Base-by-base conservation (phyloP, 1,140 invertebrate genomes). In the Hylaeus volcanicus region DNA sequence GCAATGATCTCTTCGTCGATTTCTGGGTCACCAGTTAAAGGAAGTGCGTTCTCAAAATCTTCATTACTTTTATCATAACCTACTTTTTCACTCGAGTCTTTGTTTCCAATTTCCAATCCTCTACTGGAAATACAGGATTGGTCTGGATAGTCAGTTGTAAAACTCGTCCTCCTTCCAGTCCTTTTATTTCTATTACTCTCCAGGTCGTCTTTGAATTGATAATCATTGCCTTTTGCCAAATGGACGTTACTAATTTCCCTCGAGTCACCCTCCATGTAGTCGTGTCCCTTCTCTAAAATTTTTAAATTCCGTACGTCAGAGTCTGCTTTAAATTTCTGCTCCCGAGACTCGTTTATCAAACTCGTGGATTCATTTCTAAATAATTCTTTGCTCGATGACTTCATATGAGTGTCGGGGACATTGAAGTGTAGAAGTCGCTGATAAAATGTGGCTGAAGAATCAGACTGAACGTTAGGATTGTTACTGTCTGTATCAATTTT, bases 1-100 rank as follows among this genome's bases (percentile, higher is more conserved):
- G 91, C 90, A 79, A 92, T 90, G 56, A 94, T 94, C 89, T 94
- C 93, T 65, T 93, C 92, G 73, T 94, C 93, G 26, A 94, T 91
- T 76, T 94, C 93, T 26, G 86, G 82, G 87, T 93, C 93, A 5
- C 93, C 93, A 15, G 93, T 94, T 6, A 94, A 70, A 66, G 93
- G 89, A 41, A 94, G 86, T 4, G 88, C 88, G 72, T 89, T 87
- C 15, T 89, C 80, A 83, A 90, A 90, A 63, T 88, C 70, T 3
- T 69, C 61, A 55, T 82, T 15, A 4, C 8, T 26, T 8, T 55
- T 39, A 5, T 43, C 11, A 9, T 5, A 48, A 14, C 56, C 45
- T 0, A 1, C 63, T 4, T 26, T 64, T 12, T 6, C 6, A 37
- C 39, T 4, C 1, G 15, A n/a, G 1, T 3, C 53, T 53, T 75